A percentile compares a stretch with the other conserved stretches of the same genome.
Evolutionary conservation across 2,113 vertebrate genomes (phyloP).

Genomic region (Pterophyllum scalare): DNA sequence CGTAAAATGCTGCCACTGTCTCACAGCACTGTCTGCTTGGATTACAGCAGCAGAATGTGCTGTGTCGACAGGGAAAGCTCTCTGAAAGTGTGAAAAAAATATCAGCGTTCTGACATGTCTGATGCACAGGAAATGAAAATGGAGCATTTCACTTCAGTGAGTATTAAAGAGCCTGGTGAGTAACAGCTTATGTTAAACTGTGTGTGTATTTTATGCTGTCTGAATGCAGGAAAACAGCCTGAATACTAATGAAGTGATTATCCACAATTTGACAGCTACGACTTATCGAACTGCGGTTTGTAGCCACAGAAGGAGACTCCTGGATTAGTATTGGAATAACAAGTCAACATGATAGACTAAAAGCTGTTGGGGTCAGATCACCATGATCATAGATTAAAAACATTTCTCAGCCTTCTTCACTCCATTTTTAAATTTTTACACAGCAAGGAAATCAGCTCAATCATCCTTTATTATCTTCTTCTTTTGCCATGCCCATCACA

Average conservation of each 20-base stretch:
- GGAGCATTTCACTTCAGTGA: slow-evolving; percentile 28
- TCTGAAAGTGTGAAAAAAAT: slow-evolving; percentile 32
- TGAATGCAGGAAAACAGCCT: slow-evolving; percentile 20
- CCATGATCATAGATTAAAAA: neutral
- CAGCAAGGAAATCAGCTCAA: neutral
- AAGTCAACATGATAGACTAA: neutral
- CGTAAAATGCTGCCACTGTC: slow-evolving; percentile 59
- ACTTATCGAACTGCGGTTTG: neutral
- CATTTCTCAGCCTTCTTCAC: neutral
- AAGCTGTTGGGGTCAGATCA: neutral
- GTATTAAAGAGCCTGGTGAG: slow-evolving; percentile 11
- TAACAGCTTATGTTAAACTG: slow-evolving; percentile 24
- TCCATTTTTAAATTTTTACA: neutral
- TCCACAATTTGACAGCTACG: slow-evolving; percentile 9
- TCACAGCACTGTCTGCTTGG: slow-evolving; percentile 60
- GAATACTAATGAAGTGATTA: slow-evolving; percentile 40
- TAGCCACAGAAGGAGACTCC: neutral
- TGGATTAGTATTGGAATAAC: neutral
- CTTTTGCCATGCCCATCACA: no score
- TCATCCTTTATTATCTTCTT: neutral
- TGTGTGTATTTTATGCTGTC: neutral
- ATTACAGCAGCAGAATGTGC: slow-evolving; percentile 49
- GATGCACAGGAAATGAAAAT: slow-evolving; percentile 10
- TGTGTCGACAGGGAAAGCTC: slow-evolving; percentile 33
- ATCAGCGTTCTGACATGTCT: slow-evolving; percentile 31